Percentiles rank a stretch among this genome's conserved stretches.
Evolutionary conservation across 2,888 invertebrate genomes (phyloP).

Genomic region (Macaria liturata): DNA sequence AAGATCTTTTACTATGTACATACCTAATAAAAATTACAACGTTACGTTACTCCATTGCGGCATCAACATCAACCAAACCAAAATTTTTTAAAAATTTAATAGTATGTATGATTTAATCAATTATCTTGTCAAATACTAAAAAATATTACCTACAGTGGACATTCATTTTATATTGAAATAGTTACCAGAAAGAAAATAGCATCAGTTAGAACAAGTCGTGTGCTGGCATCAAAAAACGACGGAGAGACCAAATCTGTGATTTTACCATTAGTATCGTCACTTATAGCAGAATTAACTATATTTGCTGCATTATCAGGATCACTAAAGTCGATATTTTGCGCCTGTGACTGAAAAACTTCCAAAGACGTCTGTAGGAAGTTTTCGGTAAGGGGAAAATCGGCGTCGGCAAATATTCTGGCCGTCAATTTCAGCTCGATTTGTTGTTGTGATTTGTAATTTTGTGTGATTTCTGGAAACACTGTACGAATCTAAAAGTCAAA

Average conservation of each 20-base stretch:
- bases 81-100: no score
- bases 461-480: slow-evolving; percentile 1
- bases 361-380: slow-evolving; percentile 1
- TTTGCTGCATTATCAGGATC: slow-evolving; percentile 37
- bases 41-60: no score
- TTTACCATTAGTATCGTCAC: slow-evolving; percentile 43
- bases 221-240: slow-evolving; percentile 35
- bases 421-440: slow-evolving; percentile 2
- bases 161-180: background rate
- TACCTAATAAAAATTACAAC: no score
- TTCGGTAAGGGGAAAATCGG: slow-evolving; percentile 1
- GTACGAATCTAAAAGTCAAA: slow-evolving; percentile 3
- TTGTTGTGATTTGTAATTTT: background rate
- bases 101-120: no score
- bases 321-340: slow-evolving; percentile 43
- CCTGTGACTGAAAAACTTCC: slow-evolving; percentile 37
- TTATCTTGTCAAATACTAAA: no score
- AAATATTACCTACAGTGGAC: no score
- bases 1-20: no score
- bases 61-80: no score
- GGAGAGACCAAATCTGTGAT: slow-evolving; percentile 47
- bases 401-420: slow-evolving; percentile 2
- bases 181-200: slow-evolving; percentile 55
- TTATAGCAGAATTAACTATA: slow-evolving; percentile 53
- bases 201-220: slow-evolving; percentile 50